Evolutionary conservation across 2,888 invertebrate genomes (phyloP), one percentile per base, ranked within the genome.

Genomic region (Mystacides longicornis): DNA sequence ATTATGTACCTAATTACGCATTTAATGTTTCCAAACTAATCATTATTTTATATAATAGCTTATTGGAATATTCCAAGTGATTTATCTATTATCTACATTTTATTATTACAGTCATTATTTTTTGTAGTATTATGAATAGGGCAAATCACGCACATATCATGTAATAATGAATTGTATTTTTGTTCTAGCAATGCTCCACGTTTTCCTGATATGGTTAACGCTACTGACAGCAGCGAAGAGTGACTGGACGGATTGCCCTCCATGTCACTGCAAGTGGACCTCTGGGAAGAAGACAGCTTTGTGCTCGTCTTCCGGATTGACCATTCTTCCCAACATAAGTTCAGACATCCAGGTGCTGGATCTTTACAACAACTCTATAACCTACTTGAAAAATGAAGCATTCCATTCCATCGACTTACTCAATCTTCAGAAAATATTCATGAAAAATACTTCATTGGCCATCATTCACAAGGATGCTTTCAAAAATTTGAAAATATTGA

Each of bases 231-330:
- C 77, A 59, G 77, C 79, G 60, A 79, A 81, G 64, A 82, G 85
- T 59, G 92, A 92, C 73, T 92, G 91, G 91, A 89, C 89, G 52
- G 90, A 89, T 72, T 93, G 92, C 73, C 89, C 91, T 65, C 85
- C 87, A 65, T 93, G 93, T 71, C 83, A 85, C 66, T 93, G 93
- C 80, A 93, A 91, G 75, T 94, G 93, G 93, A 87, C 88, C 45
- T 88, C 87, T 59, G 93, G 93, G 60, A 93, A 93, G 73, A 91
- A 90, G 71, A 90, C 90, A 45, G 93, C 92, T 54, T 80, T 88
- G 57, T 94, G 93, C 73, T 83, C 85, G 61, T 85, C 89, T 66
- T 85, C 88, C 63, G 87, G 88, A 64, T 81, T 93, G 63, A 86
- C 86, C 63, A 81, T 85, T 60, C 82, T 93, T 52, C 93, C 93